Evolutionary conservation across 2,797 vertebrate genomes (phyloP).

Genomic region (Knipowitschia caucasica): DNA sequence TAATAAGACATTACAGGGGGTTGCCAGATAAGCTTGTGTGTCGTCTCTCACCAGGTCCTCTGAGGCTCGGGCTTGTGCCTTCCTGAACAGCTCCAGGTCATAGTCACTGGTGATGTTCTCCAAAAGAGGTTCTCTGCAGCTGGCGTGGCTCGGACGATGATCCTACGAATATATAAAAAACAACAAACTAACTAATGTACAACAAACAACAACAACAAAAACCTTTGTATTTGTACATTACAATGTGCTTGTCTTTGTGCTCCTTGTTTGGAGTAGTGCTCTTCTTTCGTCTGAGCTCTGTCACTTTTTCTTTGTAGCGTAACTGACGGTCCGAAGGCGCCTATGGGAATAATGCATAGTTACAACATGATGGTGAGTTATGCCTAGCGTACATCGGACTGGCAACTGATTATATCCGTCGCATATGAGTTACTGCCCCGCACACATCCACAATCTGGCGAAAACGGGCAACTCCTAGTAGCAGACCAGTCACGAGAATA

Average conservation of each 20-base stretch:
- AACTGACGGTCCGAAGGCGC: conserved; percentile 89
- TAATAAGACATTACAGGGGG: too few relatives aligned
- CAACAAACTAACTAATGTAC: neutral
- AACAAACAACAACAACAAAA: neutral
- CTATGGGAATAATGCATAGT: conserved; percentile 58
- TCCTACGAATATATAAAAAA: conserved; percentile 72
- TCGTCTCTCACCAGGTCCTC: conserved; percentile 88
- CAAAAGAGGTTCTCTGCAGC: conserved; percentile 88
- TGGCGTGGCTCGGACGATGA: conserved; percentile 87
- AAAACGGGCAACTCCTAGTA: too few relatives aligned
- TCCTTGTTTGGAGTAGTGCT: conserved; percentile 90
- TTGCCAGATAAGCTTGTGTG: neutral
- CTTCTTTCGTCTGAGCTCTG: conserved; percentile 94
- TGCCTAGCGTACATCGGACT: too few relatives aligned
- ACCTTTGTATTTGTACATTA: conserved; percentile 41
- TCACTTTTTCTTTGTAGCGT: conserved; percentile 95
- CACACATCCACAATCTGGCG: too few relatives aligned
- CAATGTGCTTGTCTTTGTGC: conserved; percentile 91
- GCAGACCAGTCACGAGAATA: too few relatives aligned
- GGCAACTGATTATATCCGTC: too few relatives aligned
- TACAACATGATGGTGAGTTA: too few relatives aligned
- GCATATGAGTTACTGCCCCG: too few relatives aligned
- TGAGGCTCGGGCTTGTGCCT: conserved; percentile 94
- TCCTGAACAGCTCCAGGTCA: conserved; percentile 95
- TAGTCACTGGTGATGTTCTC: conserved; percentile 99